Conservation (phyloP, 2,113 vertebrate genomes). For the Delphinus delphis region DNA sequence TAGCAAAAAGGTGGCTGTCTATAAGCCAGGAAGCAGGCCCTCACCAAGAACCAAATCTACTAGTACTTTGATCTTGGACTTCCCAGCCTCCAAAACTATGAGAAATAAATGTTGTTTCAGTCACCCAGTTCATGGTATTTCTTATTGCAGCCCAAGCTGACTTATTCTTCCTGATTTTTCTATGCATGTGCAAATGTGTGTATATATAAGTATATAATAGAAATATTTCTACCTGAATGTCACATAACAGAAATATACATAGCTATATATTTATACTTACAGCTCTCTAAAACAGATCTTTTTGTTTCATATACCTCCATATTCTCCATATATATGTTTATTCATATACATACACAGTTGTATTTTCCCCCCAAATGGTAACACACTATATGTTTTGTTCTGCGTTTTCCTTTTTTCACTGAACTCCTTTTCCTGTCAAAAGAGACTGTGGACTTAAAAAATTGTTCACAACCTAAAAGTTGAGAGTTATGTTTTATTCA, state of each 20-base stretch:
- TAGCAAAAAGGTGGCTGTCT: not conserved
- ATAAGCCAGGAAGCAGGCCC: not conserved
- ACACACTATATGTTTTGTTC: not conserved
- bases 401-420: not conserved
- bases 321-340: not conserved
- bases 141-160: not conserved
- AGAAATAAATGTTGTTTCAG: not conserved
- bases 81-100: not conserved
- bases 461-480: no score
- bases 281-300: not conserved
- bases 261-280: not conserved
- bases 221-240: not conserved
- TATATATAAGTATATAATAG: not conserved
- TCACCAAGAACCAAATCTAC: not conserved
- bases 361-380: not conserved
- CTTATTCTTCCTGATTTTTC: not conserved
- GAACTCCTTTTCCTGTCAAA: not conserved
- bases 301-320: conserved; percentile 10
- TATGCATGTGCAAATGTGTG: not conserved
- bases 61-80: not conserved
- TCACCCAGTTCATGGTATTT: not conserved
- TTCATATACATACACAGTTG: not conserved
- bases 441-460: not conserved
- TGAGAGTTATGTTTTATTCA: no score
- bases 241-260: not conserved